phyloP scores from a whole-genome alignment of 2,113 vertebrate species.

The Sakesphorus luctuosus region DNA sequence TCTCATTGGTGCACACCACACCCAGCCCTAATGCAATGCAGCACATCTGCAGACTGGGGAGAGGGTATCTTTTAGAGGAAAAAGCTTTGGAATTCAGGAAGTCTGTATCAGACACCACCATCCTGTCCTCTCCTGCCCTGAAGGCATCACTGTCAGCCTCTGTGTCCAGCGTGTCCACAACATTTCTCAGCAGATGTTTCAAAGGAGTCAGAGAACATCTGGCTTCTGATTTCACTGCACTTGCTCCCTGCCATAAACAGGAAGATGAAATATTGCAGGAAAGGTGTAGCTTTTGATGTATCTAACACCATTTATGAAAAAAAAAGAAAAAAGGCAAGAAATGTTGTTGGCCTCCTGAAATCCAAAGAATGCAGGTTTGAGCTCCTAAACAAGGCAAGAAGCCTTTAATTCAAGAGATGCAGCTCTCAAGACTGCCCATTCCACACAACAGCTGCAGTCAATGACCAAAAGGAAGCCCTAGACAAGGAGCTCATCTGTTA shows the following conservation, averaged over 20 bases:
- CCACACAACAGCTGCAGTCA: neutral
- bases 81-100: constrained; percentile 47
- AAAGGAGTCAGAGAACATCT: neutral
- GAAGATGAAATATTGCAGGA: neutral
- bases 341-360: neutral
- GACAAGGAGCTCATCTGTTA: neutral
- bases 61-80: neutral
- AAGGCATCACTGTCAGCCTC: neutral
- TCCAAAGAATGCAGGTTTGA: neutral
- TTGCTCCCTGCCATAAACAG: neutral
- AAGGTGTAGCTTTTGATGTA: neutral
- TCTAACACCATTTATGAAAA: neutral
- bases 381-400: neutral
- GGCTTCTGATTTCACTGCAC: neutral
- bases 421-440: neutral
- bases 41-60: neutral
- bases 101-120: neutral
- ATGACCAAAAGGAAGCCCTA: neutral
- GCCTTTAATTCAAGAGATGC: neutral
- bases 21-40: neutral
- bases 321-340: neutral
- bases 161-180: neutral
- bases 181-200: neutral
- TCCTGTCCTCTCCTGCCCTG: neutral
- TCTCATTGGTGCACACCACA: neutral